phyloP scores from a whole-genome alignment of 2,797 vertebrate genomes.

The Zalophus californianus region DNA sequence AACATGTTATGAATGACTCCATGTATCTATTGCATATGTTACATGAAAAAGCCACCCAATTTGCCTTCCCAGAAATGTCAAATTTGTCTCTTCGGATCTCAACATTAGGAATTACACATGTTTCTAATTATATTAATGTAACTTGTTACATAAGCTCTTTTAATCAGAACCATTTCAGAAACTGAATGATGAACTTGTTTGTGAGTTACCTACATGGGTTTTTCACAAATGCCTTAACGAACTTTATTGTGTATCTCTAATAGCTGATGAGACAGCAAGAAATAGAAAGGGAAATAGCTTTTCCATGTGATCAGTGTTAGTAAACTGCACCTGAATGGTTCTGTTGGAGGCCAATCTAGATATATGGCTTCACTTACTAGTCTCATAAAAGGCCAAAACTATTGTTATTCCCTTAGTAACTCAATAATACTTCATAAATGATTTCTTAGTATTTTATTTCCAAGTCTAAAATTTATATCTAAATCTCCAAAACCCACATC shows the following conservation, averaged over 20 bases:
- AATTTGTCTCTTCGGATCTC: neutral
- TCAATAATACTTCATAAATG: conserved; percentile 5
- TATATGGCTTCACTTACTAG: neutral
- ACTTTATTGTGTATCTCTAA: neutral
- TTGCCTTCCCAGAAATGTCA: neutral
- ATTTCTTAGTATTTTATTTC: conserved; percentile 56
- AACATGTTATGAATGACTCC: neutral
- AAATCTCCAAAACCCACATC: conserved; percentile 27
- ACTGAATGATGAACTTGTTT: neutral
- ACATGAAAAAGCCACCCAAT: conserved; percentile 4
- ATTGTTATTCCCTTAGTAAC: conserved; percentile 29
- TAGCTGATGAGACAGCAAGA: neutral
- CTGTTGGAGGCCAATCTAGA: neutral
- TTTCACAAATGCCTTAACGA: neutral
- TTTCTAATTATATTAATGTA: neutral
- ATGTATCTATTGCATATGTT: neutral
- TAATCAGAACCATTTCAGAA: neutral
- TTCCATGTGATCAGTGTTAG: neutral
- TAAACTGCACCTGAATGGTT: neutral
- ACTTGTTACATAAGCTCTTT: neutral
- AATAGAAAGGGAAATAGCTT: conserved; percentile 10
- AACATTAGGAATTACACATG: neutral
- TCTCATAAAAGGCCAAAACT: conserved; percentile 16
- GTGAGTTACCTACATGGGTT: neutral
- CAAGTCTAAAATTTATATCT: neutral